Conservation (phyloP, 64 coral and sea anemone genomes). For the Hydrozoanthus tunicans region DNA sequence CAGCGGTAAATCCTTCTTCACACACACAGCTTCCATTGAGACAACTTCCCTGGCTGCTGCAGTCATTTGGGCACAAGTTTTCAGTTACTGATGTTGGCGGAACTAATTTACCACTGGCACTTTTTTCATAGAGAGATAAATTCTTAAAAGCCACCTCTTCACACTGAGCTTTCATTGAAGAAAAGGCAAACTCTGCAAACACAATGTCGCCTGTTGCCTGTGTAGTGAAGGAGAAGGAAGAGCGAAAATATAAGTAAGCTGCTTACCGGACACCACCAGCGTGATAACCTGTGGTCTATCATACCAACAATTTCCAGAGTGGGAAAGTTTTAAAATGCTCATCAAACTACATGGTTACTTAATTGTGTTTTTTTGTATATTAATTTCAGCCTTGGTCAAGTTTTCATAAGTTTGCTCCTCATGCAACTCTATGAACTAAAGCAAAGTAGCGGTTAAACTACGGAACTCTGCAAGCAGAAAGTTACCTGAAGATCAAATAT, state of each 20-base stretch:
- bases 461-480: neutral
- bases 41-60: conserved; percentile 3
- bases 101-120: conserved; percentile 43
- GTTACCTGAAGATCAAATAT: conserved; percentile 13
- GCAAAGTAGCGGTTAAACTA: neutral
- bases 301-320: neutral
- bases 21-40: neutral
- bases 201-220: conserved; percentile 47
- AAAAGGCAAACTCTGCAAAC: conserved; percentile 59
- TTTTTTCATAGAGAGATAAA: conserved; percentile 52
- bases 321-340: neutral
- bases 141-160: conserved; percentile 57
- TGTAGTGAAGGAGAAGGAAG: neutral
- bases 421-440: too few relatives aligned
- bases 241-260: neutral
- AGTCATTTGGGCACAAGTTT: conserved; percentile 54
- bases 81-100: conserved; percentile 52
- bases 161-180: conserved; percentile 49
- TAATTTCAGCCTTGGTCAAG: too few relatives aligned
- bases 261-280: neutral
- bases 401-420: too few relatives aligned
- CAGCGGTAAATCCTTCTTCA: neutral
- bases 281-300: neutral
- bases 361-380: too few relatives aligned
- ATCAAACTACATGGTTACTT: too few relatives aligned